These are phyloP conservation scores for Caradrina clavipalpis DNA, from an alignment of 2,888 invertebrate genomes.

Conservation along the genomic window DNA sequence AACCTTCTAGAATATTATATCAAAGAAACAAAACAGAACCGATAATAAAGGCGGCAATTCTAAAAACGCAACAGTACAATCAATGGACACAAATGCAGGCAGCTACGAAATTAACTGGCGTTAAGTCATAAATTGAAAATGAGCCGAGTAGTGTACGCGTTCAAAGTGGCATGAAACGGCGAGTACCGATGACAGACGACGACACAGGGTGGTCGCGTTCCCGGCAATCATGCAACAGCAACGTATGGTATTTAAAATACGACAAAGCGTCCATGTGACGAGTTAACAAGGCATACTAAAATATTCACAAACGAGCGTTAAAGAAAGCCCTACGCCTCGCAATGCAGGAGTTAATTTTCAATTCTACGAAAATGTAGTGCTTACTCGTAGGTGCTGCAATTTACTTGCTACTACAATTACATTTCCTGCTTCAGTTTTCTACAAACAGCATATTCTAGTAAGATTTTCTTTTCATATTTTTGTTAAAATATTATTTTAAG, in stretches of 20 bases:
- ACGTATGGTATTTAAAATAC: constrained; percentile 62
- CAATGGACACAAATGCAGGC: constrained; percentile 52
- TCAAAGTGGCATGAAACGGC: constrained; percentile 65
- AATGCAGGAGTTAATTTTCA: constrained; percentile 40
- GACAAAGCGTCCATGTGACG: constrained; percentile 61
- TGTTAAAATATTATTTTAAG: not conserved
- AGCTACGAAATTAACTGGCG: constrained; percentile 63
- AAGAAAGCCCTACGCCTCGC: constrained; percentile 31
- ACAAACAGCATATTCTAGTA: not conserved
- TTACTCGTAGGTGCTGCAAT: too few species aligned
- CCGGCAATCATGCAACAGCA: constrained; percentile 59
- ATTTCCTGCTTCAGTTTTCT: not conserved
- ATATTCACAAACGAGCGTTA: constrained; percentile 67
- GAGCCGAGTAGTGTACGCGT: constrained; percentile 62
- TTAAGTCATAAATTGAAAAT: constrained; percentile 72
- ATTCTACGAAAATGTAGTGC: constrained; percentile 17
- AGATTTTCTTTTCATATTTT: not conserved
- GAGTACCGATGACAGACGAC: constrained; percentile 69
- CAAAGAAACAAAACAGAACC: constrained; percentile 21
- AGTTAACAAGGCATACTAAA: constrained; percentile 58
- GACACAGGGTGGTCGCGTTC: constrained; percentile 67
- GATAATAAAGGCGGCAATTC: constrained; percentile 40
- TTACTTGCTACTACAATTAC: not conserved
- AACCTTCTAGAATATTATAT: not conserved
- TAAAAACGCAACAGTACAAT: constrained; percentile 47